Percentiles rank a stretch among this genome's conserved stretches.
These are phyloP conservation scores for Diplogasteroides magnus DNA, from an alignment of 1,140 invertebrate genomes.

Conservation along the genomic window DNA sequence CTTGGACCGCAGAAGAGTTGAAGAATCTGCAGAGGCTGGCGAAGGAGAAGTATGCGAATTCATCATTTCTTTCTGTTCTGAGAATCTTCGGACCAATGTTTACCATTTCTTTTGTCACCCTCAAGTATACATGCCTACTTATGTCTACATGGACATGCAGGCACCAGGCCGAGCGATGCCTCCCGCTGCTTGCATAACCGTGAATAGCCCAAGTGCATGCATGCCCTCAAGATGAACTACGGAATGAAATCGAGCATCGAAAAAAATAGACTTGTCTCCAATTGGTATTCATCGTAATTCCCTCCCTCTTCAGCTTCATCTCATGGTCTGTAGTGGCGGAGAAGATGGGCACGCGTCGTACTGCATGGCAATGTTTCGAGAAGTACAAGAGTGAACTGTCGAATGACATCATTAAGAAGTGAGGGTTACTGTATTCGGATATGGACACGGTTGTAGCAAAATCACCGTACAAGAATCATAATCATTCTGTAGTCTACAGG, in stretches of 20 bases:
- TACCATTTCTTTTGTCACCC: too few relatives aligned
- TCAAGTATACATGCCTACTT: too few relatives aligned
- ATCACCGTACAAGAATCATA: neutral
- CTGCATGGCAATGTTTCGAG: conserved; percentile 56
- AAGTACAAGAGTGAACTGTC: conserved; percentile 54
- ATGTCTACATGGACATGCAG: too few relatives aligned
- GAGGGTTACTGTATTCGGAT: too few relatives aligned
- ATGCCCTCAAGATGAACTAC: too few relatives aligned
- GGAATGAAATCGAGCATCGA: too few relatives aligned
- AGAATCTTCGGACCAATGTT: neutral
- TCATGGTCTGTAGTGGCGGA: conserved; percentile 54
- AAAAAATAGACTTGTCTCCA: too few relatives aligned
- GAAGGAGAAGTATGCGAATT: conserved; percentile 33
- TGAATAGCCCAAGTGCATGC: too few relatives aligned
- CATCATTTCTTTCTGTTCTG: neutral
- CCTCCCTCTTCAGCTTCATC: conserved; percentile 18
- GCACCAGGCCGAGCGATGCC: too few relatives aligned
- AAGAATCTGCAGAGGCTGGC: conserved; percentile 42
- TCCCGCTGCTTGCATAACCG: too few relatives aligned
- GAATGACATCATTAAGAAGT: neutral
- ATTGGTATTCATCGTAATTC: neutral
- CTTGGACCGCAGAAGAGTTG: conserved; percentile 50
- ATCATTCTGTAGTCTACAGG: too few relatives aligned
- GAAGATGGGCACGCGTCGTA: conserved; percentile 53
- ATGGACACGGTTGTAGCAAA: conserved; percentile 23